Evolutionary conservation across 2,888 invertebrate genomes (phyloP), one percentile per base, ranked within the genome.

Genomic region (Emmelina monodactyla): DNA sequence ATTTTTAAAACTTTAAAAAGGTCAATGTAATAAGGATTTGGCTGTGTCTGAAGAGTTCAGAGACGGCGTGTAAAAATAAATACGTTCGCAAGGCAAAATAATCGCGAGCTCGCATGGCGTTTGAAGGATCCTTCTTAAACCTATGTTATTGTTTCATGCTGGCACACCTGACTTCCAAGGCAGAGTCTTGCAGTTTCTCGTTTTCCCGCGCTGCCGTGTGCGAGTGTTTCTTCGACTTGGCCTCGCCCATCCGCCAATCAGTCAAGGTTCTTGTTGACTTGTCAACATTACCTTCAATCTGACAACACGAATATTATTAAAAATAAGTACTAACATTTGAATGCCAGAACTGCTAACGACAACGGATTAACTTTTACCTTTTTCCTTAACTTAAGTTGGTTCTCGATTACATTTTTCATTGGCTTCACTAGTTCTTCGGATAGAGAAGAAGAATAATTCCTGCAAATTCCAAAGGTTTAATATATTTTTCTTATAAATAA

Each of bases 341-440:
- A 11, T 28, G 28, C 7, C 4, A 28, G 9, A 19, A 19, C 9
- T 19, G 19, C 19, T 6, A n/a, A n/a, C n/a, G n/a, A n/a, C n/a
- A n/a, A n/a, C n/a, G n/a, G n/a, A n/a, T n/a, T 28, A 11, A 11
- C 12, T 13, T 4, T 69, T 57, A 88, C 88, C 71, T 84, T 81
- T 68, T 89, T 89, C 49, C 89, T 70, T 34, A 86, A 81, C 60
- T 88, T 86, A 53, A 88, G 84, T 55, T 89, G 88, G 50, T 82
- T 84, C 43, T 89, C 89, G 28, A 87, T 84, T 33, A 89, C 82
- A 42, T 79, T 71, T 62, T 88, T 89, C 56, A 96, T 82, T 34
- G 96, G 96, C 70, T 94, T 93, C 15, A 92, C 92, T 41, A 96
- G 85, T 62, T 96, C 95, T 48, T 96, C 96, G 39, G 88, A 78